phyloP scores from a whole-genome alignment of 2,113 vertebrate genomes.

The Arvicanthis niloticus region DNA sequence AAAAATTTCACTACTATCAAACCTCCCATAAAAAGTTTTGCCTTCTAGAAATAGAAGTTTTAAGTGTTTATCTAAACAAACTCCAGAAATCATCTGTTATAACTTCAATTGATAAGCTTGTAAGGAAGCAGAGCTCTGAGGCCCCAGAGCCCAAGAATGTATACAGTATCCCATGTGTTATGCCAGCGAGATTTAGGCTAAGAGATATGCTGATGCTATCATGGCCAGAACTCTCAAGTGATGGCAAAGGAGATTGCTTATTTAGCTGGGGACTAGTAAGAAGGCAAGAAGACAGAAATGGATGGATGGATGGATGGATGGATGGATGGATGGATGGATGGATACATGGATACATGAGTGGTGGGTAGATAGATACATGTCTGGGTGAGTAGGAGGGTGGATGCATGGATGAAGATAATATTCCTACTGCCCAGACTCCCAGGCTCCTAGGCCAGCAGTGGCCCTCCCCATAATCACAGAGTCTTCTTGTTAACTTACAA shows the following conservation, averaged over 20 bases:
- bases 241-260: neutral
- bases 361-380: neutral
- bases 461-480: neutral
- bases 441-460: neutral
- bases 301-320: neutral
- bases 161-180: accelerated
- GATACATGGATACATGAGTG: neutral
- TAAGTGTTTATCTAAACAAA: neutral
- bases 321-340: neutral
- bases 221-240: neutral
- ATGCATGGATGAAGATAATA: neutral
- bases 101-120: neutral
- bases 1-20: neutral
- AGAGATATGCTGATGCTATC: neutral
- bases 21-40: neutral
- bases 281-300: neutral
- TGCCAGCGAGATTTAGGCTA: neutral
- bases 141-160: neutral
- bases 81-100: neutral
- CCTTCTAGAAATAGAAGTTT: neutral
- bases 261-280: neutral
- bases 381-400: too few relatives aligned
- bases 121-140: neutral
- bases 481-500: neutral
- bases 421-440: neutral